phyloP scores from a whole-genome alignment of 2,797 vertebrate genomes.

The Rhinogobio ventralis region DNA sequence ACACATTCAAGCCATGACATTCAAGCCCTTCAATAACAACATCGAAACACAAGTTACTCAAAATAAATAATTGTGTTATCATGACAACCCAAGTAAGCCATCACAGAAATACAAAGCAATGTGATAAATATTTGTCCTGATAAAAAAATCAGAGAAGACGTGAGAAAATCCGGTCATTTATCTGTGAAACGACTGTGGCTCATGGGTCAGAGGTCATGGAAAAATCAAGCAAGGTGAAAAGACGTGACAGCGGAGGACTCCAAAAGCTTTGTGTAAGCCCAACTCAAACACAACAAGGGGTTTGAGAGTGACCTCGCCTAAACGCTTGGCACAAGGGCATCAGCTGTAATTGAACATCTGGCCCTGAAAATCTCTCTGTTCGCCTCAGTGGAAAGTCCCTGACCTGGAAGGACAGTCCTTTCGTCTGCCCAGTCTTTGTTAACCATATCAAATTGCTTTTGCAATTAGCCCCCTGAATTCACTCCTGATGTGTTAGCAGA shows the following conservation, averaged over 20 bases:
- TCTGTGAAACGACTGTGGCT: not conserved
- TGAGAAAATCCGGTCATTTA: not conserved
- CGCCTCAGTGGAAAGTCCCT: slow-evolving; percentile 64
- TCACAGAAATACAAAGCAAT: not conserved
- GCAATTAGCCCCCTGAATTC: slow-evolving; percentile 68
- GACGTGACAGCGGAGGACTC: slow-evolving; percentile 9
- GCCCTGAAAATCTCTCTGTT: slow-evolving; percentile 60
- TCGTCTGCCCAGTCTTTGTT: slow-evolving; percentile 70
- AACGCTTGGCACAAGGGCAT: slow-evolving; percentile 51
- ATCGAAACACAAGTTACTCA: not conserved
- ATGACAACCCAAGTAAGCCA: not conserved
- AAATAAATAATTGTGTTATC: not conserved
- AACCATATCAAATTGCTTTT: slow-evolving; percentile 65
- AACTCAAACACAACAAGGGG: slow-evolving; percentile 39
- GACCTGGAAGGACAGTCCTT: slow-evolving; percentile 64
- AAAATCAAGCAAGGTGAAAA: slow-evolving; percentile 35
- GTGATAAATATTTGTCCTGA: not conserved
- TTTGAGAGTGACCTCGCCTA: slow-evolving; percentile 23
- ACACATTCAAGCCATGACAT: not conserved
- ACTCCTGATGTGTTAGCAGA: slow-evolving; percentile 69
- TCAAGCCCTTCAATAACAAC: not conserved
- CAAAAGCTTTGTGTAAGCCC: slow-evolving; percentile 21
- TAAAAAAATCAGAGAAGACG: not conserved
- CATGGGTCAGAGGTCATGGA: slow-evolving; percentile 20
- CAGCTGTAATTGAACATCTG: slow-evolving; percentile 72